A percentile compares a stretch with the other conserved stretches of the same genome.
These are phyloP conservation scores for Drosophila lacteicornis DNA, from an alignment of 1,140 invertebrate genomes.

Conservation along the genomic window DNA sequence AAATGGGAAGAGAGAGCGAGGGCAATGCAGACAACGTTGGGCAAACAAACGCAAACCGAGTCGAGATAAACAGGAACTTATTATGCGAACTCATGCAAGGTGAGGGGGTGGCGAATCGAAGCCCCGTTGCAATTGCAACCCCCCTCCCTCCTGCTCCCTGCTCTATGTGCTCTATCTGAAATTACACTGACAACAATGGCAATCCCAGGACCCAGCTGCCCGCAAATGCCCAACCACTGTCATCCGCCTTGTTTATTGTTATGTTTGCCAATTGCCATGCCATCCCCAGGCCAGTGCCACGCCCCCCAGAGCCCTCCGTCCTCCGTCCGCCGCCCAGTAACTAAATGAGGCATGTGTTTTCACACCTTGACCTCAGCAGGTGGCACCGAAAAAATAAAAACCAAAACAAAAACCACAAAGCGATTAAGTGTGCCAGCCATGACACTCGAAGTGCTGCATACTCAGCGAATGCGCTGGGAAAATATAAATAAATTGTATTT, in stretches of 20 bases:
- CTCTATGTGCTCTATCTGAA: slow-evolving; percentile 64
- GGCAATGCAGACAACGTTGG: slow-evolving; percentile 36
- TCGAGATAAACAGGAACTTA: slow-evolving; percentile 80
- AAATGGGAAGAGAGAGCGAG: too few relatives aligned
- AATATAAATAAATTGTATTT: not conserved
- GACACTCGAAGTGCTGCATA: slow-evolving; percentile 4
- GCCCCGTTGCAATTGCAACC: too few relatives aligned
- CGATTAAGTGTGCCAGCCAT: not conserved
- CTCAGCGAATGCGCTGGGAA: not conserved
- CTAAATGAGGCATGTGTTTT: slow-evolving; percentile 59
- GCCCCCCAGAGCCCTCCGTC: not conserved
- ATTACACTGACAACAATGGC: slow-evolving; percentile 65
- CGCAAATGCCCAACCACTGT: slow-evolving; percentile 28
- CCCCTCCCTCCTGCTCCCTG: slow-evolving; percentile 7
- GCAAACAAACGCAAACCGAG: slow-evolving; percentile 69
- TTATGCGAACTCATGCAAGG: slow-evolving; percentile 75
- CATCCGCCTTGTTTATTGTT: slow-evolving; percentile 60
- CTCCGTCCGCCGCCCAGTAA: not conserved
- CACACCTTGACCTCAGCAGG: slow-evolving; percentile 67
- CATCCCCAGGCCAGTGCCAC: slow-evolving; percentile 14
- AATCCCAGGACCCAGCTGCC: slow-evolving; percentile 22
- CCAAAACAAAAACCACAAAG: slow-evolving; percentile 11
- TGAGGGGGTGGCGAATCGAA: slow-evolving; percentile 17
- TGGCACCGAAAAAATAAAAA: slow-evolving; percentile 22
- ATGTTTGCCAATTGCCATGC: slow-evolving; percentile 65